Evolutionary conservation across 2,113 vertebrate species (phyloP).

Genomic region (Picathartes gymnocephalus): DNA sequence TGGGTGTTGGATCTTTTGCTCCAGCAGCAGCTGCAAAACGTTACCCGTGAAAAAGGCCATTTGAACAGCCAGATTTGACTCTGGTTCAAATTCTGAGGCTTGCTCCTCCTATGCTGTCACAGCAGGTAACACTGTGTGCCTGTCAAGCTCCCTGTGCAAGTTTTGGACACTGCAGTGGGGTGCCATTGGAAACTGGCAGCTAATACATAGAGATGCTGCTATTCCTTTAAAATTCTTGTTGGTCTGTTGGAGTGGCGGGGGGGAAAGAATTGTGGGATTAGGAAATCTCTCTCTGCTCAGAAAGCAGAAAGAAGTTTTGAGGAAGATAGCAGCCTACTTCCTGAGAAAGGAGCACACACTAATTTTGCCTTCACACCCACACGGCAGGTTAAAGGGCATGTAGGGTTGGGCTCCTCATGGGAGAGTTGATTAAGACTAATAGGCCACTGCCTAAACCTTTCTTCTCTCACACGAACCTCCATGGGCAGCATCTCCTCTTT

Average conservation of each 20-base stretch:
- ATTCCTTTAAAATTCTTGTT: neutral
- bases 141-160: neutral
- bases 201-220: neutral
- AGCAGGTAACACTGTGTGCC: neutral
- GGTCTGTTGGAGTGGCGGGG: fast-evolving
- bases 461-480: neutral
- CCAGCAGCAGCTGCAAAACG: neutral
- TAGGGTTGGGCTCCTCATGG: neutral
- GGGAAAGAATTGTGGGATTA: neutral
- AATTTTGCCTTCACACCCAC: neutral
- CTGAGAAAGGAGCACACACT: neutral
- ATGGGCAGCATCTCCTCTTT: neutral
- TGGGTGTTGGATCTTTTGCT: fast-evolving
- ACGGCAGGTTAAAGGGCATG: neutral
- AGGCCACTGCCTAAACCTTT: neutral
- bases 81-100: neutral
- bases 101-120: neutral
- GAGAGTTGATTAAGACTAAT: neutral
- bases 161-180: neutral
- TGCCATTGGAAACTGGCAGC: neutral
- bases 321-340: neutral
- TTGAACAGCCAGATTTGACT: neutral
- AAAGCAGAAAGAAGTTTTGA: neutral
- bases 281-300: neutral
- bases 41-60: neutral